A percentile compares a stretch with the other conserved stretches of the same genome.
Evolutionary conservation across 2,888 invertebrate species (phyloP).

Genomic region (Drosophila longiperda): DNA sequence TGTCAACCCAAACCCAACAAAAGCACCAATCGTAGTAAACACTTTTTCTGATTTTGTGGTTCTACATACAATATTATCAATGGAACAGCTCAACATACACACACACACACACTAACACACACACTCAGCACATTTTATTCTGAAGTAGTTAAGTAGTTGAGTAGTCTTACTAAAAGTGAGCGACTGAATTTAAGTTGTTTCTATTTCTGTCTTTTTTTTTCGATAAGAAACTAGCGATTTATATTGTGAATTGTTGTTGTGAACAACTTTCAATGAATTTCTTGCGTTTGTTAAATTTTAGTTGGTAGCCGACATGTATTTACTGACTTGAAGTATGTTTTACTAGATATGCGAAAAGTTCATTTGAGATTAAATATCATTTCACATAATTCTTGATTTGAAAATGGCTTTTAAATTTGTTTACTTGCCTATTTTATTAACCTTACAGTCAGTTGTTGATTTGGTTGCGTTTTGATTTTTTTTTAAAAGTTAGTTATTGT

Average conservation of each 20-base stretch:
- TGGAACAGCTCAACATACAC: slow-evolving; percentile 3
- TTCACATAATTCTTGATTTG: background rate
- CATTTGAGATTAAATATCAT: background rate
- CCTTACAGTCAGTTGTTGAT: background rate
- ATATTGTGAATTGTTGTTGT: background rate
- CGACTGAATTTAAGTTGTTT: background rate
- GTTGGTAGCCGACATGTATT: background rate
- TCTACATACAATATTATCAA: slow-evolving; percentile 20
- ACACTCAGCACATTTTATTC: background rate
- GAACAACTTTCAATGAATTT: background rate
- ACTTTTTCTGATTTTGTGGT: slow-evolving; percentile 6
- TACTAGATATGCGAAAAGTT: background rate
- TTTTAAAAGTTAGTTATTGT: background rate
- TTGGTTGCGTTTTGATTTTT: background rate
- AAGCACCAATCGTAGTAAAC: slow-evolving; percentile 25
- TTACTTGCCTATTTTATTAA: background rate
- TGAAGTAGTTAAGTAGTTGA: background rate
- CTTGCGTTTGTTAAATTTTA: background rate
- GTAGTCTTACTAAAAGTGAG: background rate
- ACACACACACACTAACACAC: background rate
- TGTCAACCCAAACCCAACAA: slow-evolving; percentile 53
- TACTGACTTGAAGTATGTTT: background rate
- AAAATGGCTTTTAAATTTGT: background rate
- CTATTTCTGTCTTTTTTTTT: background rate
- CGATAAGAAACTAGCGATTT: background rate